A percentile compares a stretch with the other conserved stretches of the same genome.
Evolutionary conservation across 2,888 invertebrate species (phyloP).

Genomic region (Drosophila peninsularis): DNA sequence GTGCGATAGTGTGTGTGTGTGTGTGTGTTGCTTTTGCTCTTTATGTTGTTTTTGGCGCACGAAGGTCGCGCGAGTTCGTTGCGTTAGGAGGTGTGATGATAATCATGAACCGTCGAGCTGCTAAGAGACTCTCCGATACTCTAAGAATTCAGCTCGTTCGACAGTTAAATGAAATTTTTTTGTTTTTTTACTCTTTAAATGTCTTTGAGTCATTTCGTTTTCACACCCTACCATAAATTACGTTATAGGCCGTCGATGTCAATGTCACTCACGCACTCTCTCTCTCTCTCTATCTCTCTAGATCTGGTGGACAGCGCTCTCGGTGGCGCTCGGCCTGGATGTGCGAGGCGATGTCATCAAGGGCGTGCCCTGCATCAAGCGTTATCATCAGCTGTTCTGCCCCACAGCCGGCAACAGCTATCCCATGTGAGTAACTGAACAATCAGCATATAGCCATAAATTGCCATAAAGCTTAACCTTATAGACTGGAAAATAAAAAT

Average conservation of each 20-base stretch:
- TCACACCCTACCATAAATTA: slow-evolving; percentile 74
- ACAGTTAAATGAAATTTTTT: slow-evolving; percentile 28
- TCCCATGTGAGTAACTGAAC: slow-evolving; percentile 89
- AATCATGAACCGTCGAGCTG: slow-evolving; percentile 30
- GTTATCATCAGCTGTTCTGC: slow-evolving; percentile 95
- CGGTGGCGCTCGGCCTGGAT: slow-evolving; percentile 94
- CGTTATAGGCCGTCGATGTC: slow-evolving; percentile 48
- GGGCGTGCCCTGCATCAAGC: slow-evolving; percentile 95
- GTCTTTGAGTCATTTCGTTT: slow-evolving; percentile 73
- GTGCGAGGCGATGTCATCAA: slow-evolving; percentile 94
- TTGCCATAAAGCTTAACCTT: background rate
- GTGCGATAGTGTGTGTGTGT: background rate
- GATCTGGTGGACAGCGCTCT: slow-evolving; percentile 96
- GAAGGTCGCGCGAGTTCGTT: slow-evolving; percentile 80
- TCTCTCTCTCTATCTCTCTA: slow-evolving; percentile 82
- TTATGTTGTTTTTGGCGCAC: slow-evolving; percentile 65
- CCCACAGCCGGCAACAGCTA: slow-evolving; percentile 96
- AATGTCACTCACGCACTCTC: slow-evolving; percentile 15
- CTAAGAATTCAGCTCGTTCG: slow-evolving; percentile 1
- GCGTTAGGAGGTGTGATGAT: slow-evolving; percentile 75
- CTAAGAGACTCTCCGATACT: slow-evolving; percentile 43
- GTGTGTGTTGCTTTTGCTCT: slow-evolving; percentile 51
- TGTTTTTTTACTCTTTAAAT: slow-evolving; percentile 41
- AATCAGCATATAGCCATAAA: background rate
- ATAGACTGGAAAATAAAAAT: slow-evolving; percentile 3